Conservation (phyloP, 2,797 vertebrate species). For the Brachyrhaphis roseni region DNA sequence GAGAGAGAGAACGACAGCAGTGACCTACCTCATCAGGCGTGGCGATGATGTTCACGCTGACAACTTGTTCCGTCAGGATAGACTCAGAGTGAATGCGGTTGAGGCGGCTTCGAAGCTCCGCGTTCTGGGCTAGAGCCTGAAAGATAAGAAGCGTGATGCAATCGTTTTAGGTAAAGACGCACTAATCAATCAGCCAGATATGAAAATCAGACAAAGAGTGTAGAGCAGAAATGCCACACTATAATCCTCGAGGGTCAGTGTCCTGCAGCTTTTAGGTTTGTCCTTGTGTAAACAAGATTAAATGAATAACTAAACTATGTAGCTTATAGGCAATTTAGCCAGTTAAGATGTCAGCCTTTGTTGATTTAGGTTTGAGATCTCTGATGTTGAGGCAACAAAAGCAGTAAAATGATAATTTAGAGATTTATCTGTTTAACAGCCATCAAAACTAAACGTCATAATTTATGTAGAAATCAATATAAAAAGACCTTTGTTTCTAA, state of each 20-base stretch:
- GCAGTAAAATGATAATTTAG: no score
- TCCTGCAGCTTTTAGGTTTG: not conserved
- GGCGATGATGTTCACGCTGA: constrained; percentile 99
- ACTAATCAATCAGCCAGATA: not conserved
- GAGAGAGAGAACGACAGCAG: constrained; percentile 36
- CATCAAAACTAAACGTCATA: no score
- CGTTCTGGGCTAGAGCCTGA: constrained; percentile 97
- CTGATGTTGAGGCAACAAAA: no score
- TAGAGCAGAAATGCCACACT: not conserved
- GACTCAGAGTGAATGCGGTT: constrained; percentile 98
- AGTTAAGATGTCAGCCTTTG: no score
- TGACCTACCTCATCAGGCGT: constrained; percentile 93
- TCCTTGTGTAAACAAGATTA: not conserved
- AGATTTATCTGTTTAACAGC: no score
- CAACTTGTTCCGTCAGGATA: constrained; percentile 94
- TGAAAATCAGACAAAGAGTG: not conserved
- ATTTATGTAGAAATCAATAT: not conserved
- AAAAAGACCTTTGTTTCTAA: not conserved
- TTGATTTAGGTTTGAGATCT: no score
- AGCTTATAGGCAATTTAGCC: no score
- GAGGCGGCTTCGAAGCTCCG: constrained; percentile 95
- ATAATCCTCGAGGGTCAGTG: not conserved
- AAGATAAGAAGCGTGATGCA: constrained; percentile 25
- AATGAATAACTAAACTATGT: no score
- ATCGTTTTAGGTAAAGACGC: not conserved